phyloP scores from a whole-genome alignment of 1,140 invertebrate species.

The Glomeris maerens region DNA sequence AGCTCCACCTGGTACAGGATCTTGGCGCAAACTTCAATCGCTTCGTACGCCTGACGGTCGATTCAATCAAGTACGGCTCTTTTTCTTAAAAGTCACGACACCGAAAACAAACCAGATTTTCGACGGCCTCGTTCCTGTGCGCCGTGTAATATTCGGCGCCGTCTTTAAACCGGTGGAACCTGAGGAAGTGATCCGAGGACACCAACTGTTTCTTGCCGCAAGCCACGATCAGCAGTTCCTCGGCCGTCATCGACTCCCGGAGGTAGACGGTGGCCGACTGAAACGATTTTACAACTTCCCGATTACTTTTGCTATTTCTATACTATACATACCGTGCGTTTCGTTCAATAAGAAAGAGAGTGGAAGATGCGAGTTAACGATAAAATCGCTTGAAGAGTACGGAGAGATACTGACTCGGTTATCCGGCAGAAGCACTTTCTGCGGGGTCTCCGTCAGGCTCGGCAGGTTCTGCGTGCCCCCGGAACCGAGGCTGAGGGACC shows the following conservation, averaged over 20 bases:
- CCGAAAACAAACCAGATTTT: conserved; percentile 72
- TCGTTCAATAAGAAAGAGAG: conserved; percentile 34
- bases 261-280: conserved; percentile 61
- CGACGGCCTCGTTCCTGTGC: conserved; percentile 77
- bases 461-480: conserved; percentile 49
- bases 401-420: conserved; percentile 54
- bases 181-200: conserved; percentile 86
- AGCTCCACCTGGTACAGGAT: conserved; percentile 92
- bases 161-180: conserved; percentile 83
- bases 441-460: conserved; percentile 57
- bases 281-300: too few relatives aligned
- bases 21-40: conserved; percentile 91
- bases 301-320: too few relatives aligned
- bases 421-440: conserved; percentile 80
- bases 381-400: conserved; percentile 13
- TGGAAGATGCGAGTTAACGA: too few relatives aligned
- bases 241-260: conserved; percentile 80
- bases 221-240: conserved; percentile 82
- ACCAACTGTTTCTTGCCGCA: conserved; percentile 80
- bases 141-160: conserved; percentile 93
- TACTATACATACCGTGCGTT: too few relatives aligned
- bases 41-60: conserved; percentile 82
- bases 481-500: conserved; percentile 32
- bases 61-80: too few relatives aligned
- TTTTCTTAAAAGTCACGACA: background rate